These are phyloP conservation scores for Ectemnius cavifrons DNA, from an alignment of 2,888 invertebrate species.

Conservation along the genomic window DNA sequence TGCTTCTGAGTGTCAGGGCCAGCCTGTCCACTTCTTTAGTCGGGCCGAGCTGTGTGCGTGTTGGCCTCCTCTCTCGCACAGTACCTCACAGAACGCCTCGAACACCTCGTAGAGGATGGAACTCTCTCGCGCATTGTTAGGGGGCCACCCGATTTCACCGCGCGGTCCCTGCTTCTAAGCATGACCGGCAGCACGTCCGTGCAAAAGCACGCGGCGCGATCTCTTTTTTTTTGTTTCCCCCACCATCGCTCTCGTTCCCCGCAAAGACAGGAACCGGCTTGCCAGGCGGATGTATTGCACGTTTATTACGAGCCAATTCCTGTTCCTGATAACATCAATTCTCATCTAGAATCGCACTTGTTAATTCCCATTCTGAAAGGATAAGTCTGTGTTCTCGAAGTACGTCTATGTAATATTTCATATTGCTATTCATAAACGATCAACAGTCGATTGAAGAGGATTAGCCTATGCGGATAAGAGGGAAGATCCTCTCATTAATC, in stretches of 20 bases:
- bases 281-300: too few species aligned
- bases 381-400: too few species aligned
- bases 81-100: background rate
- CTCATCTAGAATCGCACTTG: too few species aligned
- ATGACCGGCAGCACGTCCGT: constrained; percentile 45
- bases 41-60: constrained; percentile 53
- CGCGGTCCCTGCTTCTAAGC: constrained; percentile 40
- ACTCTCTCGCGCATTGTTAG: constrained; percentile 5
- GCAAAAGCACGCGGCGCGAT: constrained; percentile 28
- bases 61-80: constrained; percentile 5
- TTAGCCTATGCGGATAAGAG: background rate
- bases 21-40: constrained; percentile 75
- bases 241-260: background rate
- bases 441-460: too few species aligned
- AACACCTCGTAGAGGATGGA: background rate
- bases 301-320: too few species aligned
- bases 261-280: background rate
- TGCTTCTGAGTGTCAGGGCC: constrained; percentile 76
- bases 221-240: constrained; percentile 8
- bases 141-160: constrained; percentile 24
- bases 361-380: too few species aligned
- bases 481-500: constrained; percentile 51
- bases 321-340: too few species aligned
- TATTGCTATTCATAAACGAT: too few species aligned
- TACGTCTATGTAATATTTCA: too few species aligned